Conservation (phyloP, 2,113 vertebrate species). For the Mormyrus lacerda region DNA sequence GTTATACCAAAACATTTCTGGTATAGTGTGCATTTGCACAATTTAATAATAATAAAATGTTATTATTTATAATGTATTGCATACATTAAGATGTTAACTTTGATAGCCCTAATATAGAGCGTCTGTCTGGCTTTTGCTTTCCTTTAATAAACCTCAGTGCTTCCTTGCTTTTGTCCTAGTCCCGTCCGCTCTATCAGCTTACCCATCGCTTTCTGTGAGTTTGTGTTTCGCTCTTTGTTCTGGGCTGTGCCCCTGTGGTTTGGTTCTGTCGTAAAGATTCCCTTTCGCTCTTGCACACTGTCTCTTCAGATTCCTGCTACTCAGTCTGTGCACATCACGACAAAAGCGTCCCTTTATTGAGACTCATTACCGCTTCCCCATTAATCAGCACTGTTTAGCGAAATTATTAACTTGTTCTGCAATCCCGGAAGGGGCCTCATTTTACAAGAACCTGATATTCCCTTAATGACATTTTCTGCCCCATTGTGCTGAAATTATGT, state of each 20-base stretch:
- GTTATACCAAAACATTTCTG: no score
- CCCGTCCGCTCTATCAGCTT: background rate
- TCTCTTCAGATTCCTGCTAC: background rate
- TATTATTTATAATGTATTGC: no score
- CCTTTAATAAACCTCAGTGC: background rate
- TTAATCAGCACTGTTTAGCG: slow-evolving; percentile 35
- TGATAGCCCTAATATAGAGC: background rate
- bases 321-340: background rate
- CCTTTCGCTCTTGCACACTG: background rate
- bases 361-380: slow-evolving; percentile 13
- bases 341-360: background rate
- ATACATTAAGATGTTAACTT: background rate
- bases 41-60: background rate
- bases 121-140: background rate
- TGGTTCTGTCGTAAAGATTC: background rate
- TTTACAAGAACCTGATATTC: slow-evolving; percentile 30
- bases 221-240: background rate
- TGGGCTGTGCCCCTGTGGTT: background rate
- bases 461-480: slow-evolving; percentile 40
- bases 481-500: slow-evolving; percentile 24
- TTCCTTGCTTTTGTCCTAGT: background rate
- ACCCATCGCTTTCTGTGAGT: background rate
- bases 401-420: slow-evolving; percentile 43
- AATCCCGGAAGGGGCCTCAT: slow-evolving; percentile 34
- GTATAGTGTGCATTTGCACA: background rate